Percentiles rank a stretch among this genome's conserved stretches.
Conservation (phyloP, 2,888 invertebrate species). For the Mactromeris polynyma region DNA sequence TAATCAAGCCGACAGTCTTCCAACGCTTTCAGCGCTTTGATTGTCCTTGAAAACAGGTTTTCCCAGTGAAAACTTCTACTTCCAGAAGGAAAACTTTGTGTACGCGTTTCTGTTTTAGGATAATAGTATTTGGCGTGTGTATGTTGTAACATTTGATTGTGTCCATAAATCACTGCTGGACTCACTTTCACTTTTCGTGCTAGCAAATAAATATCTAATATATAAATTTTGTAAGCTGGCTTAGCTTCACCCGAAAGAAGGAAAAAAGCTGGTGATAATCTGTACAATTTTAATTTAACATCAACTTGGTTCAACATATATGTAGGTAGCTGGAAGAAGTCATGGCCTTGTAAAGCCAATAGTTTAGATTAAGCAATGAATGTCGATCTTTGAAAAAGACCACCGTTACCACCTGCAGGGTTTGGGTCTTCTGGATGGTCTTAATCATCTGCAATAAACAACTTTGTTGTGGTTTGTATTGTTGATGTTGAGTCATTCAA, state of each 20-base stretch:
- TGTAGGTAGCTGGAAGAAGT: slow-evolving; percentile 35
- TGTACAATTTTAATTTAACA: slow-evolving; percentile 61
- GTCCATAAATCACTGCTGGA: slow-evolving; percentile 59
- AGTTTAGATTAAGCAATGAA: slow-evolving; percentile 33
- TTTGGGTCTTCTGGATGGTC: slow-evolving; percentile 47
- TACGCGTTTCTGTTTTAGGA: slow-evolving; percentile 34
- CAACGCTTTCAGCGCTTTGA: too few species aligned
- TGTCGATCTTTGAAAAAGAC: slow-evolving; percentile 34
- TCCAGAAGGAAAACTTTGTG: slow-evolving; percentile 47
- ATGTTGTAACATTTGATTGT: slow-evolving; percentile 49
- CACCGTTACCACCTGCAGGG: slow-evolving; percentile 45
- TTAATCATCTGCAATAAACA: slow-evolving; percentile 44
- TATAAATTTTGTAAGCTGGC: slow-evolving; percentile 29
- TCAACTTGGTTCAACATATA: slow-evolving; percentile 64
- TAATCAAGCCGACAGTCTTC: too few species aligned
- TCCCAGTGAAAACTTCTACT: slow-evolving; percentile 52
- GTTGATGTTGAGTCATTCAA: slow-evolving; percentile 48
- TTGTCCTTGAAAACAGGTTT: slow-evolving; percentile 60
- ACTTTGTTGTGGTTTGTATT: slow-evolving; percentile 47
- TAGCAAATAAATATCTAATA: slow-evolving; percentile 50
- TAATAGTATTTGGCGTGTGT: slow-evolving; percentile 49
- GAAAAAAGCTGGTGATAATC: slow-evolving; percentile 51
- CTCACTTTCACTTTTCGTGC: slow-evolving; percentile 55
- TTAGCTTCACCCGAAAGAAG: slow-evolving; percentile 33
- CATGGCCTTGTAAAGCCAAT: slow-evolving; percentile 58